Evolutionary conservation across 2,797 vertebrate species (phyloP), one percentile per base, ranked within the genome.

Genomic region (Taenioides sp.): DNA sequence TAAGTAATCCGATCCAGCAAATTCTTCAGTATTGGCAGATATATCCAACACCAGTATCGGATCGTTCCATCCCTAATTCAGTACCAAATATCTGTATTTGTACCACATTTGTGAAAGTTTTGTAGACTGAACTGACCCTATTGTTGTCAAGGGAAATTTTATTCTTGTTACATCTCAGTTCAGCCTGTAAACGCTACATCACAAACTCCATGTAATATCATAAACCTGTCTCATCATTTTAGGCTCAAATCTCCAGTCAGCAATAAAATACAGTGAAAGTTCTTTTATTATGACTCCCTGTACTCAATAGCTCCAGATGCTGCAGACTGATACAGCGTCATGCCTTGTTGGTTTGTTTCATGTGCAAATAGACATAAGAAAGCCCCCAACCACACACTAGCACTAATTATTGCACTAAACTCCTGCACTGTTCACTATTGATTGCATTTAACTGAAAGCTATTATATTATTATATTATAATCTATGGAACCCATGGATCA

Each of bases 131-230:
- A 25, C 12, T 18, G 12, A 11, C 12, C 4, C 3, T 59, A 12
- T 59, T 86, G 83, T 59, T 85, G 83, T 82, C 77, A 23, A 68
- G 69, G 86, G 70, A 76, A 85, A 72, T 1, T 84, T 86, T 86
- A 10, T 14, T 54, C 52, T 54, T 54, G 20, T n/a, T 54, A 9
- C 52, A 11, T 20, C 52, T 47, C 12, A 12, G 9, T 57, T 23
- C 0, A 4, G 7, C 22, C 22, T 23, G 11, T 11, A 4, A 57
- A 22, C 16, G 4, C 43, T 47, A 4, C 43, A 16, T 47, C 11
- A 4, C 43, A 4, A 17, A 47, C 12, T 47, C 43, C 16, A 40
- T 34, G 50, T 50, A n/a, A 50, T 25, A 52, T 20, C 43, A 17
- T 66, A 75, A 16, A 49, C 64, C 57, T 60, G 34, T 49, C 67